A percentile compares a stretch with the other conserved stretches of the same genome.
These are phyloP conservation scores for Indicator indicator DNA, from an alignment of 2,113 vertebrate genomes.

Conservation along the genomic window DNA sequence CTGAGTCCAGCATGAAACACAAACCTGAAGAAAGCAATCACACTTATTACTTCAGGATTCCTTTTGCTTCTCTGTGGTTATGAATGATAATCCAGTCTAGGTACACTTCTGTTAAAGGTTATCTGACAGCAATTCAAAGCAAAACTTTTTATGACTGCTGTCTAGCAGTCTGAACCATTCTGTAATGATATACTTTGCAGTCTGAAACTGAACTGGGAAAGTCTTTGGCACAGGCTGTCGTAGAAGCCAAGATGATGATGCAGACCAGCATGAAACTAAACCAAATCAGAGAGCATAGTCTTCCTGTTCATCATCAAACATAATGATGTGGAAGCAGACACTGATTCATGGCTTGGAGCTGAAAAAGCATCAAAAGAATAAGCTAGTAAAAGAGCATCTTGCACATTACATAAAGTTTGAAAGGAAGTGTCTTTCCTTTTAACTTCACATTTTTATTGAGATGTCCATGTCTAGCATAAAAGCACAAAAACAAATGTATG, in stretches of 20 bases:
- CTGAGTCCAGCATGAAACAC: background rate
- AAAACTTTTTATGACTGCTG: background rate
- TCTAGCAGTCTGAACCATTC: background rate
- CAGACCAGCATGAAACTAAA: background rate
- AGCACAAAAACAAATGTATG: background rate
- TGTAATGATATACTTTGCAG: background rate
- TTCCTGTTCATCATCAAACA: background rate
- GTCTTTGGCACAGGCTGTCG: background rate
- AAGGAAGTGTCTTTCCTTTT: background rate
- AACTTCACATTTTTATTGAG: background rate
- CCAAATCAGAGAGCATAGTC: background rate
- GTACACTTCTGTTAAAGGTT: background rate
- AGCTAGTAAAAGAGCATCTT: background rate
- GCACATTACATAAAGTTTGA: background rate
- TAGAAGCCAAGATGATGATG: background rate
- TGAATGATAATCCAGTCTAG: background rate
- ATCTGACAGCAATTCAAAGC: background rate
- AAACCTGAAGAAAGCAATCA: background rate
- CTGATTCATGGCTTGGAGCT: background rate
- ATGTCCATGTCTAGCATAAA: background rate
- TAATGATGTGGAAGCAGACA: background rate
- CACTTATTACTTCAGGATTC: background rate
- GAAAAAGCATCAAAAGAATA: background rate
- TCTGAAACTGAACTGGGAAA: background rate
- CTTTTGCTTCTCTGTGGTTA: background rate